A percentile compares a stretch with the other conserved stretches of the same genome.
Evolutionary conservation across 2,888 invertebrate genomes (phyloP).

Genomic region (Caenorhabditis angaria): DNA sequence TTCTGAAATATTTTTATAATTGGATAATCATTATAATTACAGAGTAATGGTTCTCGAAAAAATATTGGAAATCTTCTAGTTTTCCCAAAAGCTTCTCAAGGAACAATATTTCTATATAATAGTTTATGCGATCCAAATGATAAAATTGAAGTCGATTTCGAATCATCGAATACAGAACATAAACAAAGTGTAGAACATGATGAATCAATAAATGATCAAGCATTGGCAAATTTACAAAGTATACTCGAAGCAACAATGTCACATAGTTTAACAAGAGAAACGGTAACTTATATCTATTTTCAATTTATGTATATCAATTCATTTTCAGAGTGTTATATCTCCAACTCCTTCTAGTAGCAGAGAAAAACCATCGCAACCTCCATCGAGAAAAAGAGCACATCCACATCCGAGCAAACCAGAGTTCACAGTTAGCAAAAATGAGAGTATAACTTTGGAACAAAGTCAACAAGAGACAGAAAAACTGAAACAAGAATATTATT

Average conservation of each 20-base stretch:
- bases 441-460: neutral
- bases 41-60: neutral
- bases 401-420: neutral
- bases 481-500: conserved; percentile 6
- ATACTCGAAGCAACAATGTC: neutral
- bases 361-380: neutral
- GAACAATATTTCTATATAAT: conserved; percentile 2
- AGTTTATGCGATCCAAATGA: neutral
- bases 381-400: neutral
- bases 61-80: neutral
- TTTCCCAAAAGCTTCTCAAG: conserved; percentile 3
- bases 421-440: neutral
- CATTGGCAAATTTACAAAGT: neutral
- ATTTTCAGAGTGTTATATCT: neutral
- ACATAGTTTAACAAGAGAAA: neutral
- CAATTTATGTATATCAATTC: neutral
- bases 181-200: neutral
- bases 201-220: neutral
- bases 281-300: neutral
- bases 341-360: neutral
- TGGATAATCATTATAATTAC: neutral
- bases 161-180: neutral
- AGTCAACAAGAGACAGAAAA: neutral
- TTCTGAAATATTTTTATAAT: neutral
- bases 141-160: neutral